phyloP scores from a whole-genome alignment of 1,140 invertebrate species.

The Drosophila grimshawi region DNA sequence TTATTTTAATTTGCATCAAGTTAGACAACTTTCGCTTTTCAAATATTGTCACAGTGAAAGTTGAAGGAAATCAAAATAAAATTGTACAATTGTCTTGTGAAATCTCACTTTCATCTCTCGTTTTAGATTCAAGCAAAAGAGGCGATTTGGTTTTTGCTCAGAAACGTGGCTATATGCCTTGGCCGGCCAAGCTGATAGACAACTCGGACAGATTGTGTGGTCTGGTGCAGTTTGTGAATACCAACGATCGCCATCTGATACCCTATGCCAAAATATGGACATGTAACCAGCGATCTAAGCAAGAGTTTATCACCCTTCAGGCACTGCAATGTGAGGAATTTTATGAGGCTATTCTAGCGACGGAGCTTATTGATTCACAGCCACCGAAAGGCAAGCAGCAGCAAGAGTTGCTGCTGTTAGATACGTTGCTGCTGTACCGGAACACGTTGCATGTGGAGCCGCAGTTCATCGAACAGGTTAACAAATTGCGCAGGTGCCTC shows the following conservation, averaged over 20 bases:
- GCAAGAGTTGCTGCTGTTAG: slow-evolving; percentile 5
- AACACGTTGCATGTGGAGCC: slow-evolving; percentile 14
- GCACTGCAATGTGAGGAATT: slow-evolving; percentile 20
- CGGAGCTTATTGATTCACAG: not conserved
- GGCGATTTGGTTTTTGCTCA: slow-evolving; percentile 48
- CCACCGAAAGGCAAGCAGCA: no score
- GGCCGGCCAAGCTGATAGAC: slow-evolving; percentile 31
- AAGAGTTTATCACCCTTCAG: slow-evolving; percentile 17
- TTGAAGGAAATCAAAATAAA: no score
- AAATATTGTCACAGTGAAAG: no score
- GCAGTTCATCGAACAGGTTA: slow-evolving; percentile 25
- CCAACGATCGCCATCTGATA: slow-evolving; percentile 12
- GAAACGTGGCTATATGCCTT: slow-evolving; percentile 23
- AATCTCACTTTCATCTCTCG: not conserved
- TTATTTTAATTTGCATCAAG: not conserved
- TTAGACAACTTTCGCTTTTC: no score
- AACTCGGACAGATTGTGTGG: not conserved
- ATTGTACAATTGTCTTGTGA: no score
- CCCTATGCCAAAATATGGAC: slow-evolving; percentile 36
- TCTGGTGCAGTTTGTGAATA: slow-evolving; percentile 15
- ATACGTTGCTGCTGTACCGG: not conserved
- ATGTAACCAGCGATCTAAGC: slow-evolving; percentile 36
- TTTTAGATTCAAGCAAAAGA: slow-evolving; percentile 8
- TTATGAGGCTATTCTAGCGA: slow-evolving; percentile 14
- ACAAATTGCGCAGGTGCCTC: slow-evolving; percentile 19